Evolutionary conservation across 2,797 vertebrate genomes (phyloP), one percentile per base, ranked within the genome.

Genomic region (Crocodylus rhombifer): DNA sequence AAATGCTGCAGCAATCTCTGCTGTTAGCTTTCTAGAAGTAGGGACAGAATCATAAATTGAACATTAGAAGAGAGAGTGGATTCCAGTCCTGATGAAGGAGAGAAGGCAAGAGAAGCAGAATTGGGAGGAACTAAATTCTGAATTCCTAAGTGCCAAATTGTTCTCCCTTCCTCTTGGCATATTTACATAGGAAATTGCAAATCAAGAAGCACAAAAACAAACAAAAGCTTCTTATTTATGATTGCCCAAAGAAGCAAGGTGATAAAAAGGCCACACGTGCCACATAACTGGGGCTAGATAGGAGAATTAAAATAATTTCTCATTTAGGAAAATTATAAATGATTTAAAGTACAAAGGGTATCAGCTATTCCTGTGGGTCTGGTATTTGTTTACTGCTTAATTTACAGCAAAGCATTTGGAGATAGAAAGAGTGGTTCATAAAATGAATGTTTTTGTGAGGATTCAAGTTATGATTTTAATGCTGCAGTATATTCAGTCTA

Each of bases 361-460:
- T 36, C 69, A 80, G 30, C 65, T 69, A 21, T 69, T 36, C 30
- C 18, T 33, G 30, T 69, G 18, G 18, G 33, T 20, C 30, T 21
- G 36, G 1, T 58, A 42, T 80, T 92, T 86, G 56, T 64, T 87
- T 20, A 18, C 10, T 28, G 4, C 33, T 88, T 28, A 82, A 76
- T 14, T 1, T 80, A 42, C 1, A 2, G 17, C 1, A 87, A 91
- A 92, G 81, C 25, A 71, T 61, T 33, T 64, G 83, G 56, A 67
- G 51, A 80, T 0, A 75, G 26, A 69, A 64, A 57, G 80, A 67
- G 3, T 30, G 5, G 63, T 21, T 36, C 14, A 12, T 5, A 7
- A 82, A 83, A 78, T 65, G 10, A 30, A 77, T 63, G 12, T 80
- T 85, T 91, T 63, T 94, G 87, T 28, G 30, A 90, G 33, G 14